Evolutionary conservation across 2,113 vertebrate genomes (phyloP).

Genomic region (Strix aluco): DNA sequence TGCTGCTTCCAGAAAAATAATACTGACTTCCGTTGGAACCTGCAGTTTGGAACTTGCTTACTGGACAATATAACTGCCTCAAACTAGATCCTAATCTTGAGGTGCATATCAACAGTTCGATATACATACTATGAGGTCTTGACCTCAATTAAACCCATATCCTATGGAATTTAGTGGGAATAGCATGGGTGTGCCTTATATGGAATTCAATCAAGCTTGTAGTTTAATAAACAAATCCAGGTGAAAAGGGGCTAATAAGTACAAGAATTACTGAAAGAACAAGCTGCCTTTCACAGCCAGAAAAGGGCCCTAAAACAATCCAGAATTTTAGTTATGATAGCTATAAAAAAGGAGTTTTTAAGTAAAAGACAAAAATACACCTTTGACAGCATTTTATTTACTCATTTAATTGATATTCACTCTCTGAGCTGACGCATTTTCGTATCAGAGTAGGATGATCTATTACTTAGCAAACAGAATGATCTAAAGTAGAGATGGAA

Average conservation of each 20-base stretch:
- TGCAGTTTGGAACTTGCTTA: neutral
- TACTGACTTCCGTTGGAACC: neutral
- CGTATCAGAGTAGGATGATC: neutral
- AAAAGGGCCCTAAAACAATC: neutral
- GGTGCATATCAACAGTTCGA: neutral
- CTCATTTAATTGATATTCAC: constrained; percentile 54
- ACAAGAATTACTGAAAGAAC: neutral
- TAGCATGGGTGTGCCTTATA: neutral
- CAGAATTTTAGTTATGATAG: neutral
- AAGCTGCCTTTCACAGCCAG: neutral
- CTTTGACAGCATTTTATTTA: constrained; percentile 55
- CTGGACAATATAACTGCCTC: neutral
- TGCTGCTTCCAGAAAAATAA: neutral
- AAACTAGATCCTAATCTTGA: neutral
- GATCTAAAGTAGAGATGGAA: constrained; percentile 32
- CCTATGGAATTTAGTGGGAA: neutral
- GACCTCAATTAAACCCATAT: constrained; percentile 23
- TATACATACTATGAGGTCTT: neutral
- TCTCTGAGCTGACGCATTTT: neutral
- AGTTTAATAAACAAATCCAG: neutral
- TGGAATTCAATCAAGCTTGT: neutral
- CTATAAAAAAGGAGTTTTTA: neutral
- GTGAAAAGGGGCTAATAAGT: neutral
- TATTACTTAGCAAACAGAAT: constrained; percentile 55
- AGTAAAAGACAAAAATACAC: constrained; percentile 32